Percentiles rank a stretch among this genome's conserved stretches.
Conservation (phyloP, 2,888 invertebrate species). For the Anagyrus pseudococci region DNA sequence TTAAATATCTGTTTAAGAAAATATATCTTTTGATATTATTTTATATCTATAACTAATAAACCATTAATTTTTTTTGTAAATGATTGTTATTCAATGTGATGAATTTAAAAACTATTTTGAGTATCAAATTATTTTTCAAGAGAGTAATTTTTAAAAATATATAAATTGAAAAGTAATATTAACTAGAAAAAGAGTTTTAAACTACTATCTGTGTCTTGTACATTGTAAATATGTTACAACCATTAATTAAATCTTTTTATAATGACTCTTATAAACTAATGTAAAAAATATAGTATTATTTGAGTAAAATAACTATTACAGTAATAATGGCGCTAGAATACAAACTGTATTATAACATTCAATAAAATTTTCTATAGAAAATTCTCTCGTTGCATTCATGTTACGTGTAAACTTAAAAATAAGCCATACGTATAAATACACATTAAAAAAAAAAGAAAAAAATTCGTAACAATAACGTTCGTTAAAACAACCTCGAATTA, state of each 20-base stretch:
- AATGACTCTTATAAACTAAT: neutral
- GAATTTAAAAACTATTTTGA: no score
- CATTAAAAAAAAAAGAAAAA: slow-evolving; percentile 5
- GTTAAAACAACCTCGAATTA: slow-evolving; percentile 55
- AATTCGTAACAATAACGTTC: slow-evolving; percentile 51
- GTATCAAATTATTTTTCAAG: neutral
- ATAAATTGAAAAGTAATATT: neutral
- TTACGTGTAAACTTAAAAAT: slow-evolving; percentile 20
- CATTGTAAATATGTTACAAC: slow-evolving; percentile 1
- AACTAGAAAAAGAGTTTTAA: neutral
- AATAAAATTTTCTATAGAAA: slow-evolving; percentile 25
- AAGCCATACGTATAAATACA: slow-evolving; percentile 5
- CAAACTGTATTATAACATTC: neutral
- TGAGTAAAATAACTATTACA: neutral
- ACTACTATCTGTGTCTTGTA: neutral
- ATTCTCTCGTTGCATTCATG: slow-evolving; percentile 28
- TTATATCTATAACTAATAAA: no score
- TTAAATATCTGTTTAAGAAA: no score
- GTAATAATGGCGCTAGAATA: neutral
- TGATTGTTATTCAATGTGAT: no score
- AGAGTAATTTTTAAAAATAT: neutral
- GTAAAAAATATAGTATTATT: neutral
- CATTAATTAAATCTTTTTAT: slow-evolving; percentile 1
- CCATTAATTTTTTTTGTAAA: neutral
- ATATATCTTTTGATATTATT: no score